Evolutionary conservation across 2,888 invertebrate species (phyloP), one percentile per base, ranked within the genome.

Genomic region (Palloptera scutellata): DNA sequence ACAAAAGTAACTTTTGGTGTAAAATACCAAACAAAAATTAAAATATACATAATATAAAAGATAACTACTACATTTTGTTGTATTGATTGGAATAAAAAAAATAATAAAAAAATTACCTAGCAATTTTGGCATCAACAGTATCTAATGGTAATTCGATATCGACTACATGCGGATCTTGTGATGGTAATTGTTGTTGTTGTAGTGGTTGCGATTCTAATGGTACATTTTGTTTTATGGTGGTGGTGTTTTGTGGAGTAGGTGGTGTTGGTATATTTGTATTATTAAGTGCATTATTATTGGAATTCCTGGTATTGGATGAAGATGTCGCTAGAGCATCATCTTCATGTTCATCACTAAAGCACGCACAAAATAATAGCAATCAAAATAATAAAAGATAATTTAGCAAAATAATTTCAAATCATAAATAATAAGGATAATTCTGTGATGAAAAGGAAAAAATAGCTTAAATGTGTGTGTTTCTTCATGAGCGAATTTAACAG

Each of bases 81-180:
- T 2, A 8, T 48, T 48, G 13, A n/a, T 48, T 1, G 5, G 10
- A n/a, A 48, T 1, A 48, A 42, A 40, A 19, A 63, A 61, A 59
- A 4, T 40, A 48, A 53, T 53, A 20, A 60, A 52, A 51, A 57
- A 66, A 68, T 83, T 83, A 83, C 83, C 83, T 83, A 83, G 75
- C 72, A 64, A 63, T 62, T 62, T 72, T 73, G 67, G 78, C 78
- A 76, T 83, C 83, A 76, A 79, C 77, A 65, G 79, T 83, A 77
- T 83, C 83, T 81, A 79, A 73, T 66, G 81, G 77, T 73, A 79
- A 72, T 71, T 78, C 79, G 77, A 78, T 79, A 67, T 81, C 79
- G 65, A 75, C 72, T 70, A 75, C 74, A 72, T 72, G 75, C 68
- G 73, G 75, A 71, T 76, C 72, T 71, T 76, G 73, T 73, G 72